Evolutionary conservation across 1,140 invertebrate genomes (phyloP), one percentile per base, ranked within the genome.

Genomic region (Cotesia glomerata): DNA sequence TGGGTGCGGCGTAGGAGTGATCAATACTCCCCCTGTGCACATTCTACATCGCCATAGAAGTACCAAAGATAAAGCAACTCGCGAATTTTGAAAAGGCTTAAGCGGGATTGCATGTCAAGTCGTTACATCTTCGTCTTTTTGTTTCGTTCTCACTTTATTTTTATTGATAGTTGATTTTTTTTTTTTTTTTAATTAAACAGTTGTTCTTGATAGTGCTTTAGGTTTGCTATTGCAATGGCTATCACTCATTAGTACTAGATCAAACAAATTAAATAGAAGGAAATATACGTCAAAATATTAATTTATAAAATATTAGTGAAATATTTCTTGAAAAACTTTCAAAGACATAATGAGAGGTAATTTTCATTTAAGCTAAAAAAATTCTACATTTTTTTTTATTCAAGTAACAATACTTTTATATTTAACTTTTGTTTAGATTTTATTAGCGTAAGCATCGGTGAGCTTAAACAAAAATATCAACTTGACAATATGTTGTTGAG

Each of bases 11-110:
- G 78, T 83, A 79, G 80, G 80, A 79, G 80, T 84, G 84, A 85
- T 84, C 83, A 85, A 85, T 85, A 85, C 83, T 84, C 78, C 80
- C 77, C 79, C 79, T 79, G 81, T 76, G 75, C 39, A 45, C 8
- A 9, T 45, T 11, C 81, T 75, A 5, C 80, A 74, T 79, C 82
- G 75, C 79, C 79, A 64, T 78, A 77, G 74, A 79, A 80, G 78
- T 79, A 83, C 81, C 78, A 78, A 79, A 84, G 83, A 84, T 74
- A 74, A 76, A 76, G 74, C 74, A 76, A 76, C 54, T 75, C 68
- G 74, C 52, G 75, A 74, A 69, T 76, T 76, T 74, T 67, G 51
- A 63, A 71, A 68, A 65, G 56, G 63, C 58, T 63, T 9, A 13
- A 64, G 59, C 14, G 45, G 54, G 8, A 70, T 63, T 70, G 13